These are phyloP conservation scores for Augochlora pura DNA, from an alignment of 1,140 invertebrate species.

Conservation along the genomic window DNA sequence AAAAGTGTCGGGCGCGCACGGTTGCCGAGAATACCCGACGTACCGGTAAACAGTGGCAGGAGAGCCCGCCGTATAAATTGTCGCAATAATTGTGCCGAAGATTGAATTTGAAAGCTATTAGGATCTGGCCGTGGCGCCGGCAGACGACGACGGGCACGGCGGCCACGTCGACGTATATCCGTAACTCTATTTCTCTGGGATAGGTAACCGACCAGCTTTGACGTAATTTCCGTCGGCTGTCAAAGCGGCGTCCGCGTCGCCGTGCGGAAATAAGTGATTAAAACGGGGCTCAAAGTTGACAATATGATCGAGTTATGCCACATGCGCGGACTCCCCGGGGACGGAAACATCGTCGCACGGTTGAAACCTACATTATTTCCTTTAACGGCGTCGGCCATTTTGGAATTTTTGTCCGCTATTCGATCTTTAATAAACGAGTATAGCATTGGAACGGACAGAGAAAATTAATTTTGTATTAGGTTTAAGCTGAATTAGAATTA, in stretches of 20 bases:
- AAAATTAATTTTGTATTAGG: no score
- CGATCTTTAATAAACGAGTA: no score
- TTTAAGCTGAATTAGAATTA: no score
- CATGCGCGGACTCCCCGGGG: neutral
- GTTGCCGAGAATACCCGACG: neutral
- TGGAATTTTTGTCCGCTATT: no score
- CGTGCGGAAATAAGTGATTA: neutral
- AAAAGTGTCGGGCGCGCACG: neutral
- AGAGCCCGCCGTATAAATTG: neutral
- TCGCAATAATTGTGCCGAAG: neutral
- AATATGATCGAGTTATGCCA: neutral
- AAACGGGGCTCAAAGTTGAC: neutral
- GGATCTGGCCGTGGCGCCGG: neutral
- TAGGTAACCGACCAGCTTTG: neutral
- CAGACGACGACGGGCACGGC: neutral
- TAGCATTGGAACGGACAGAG: no score
- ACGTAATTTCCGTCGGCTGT: neutral
- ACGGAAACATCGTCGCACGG: neutral
- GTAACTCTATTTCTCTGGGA: neutral
- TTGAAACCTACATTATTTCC: no score
- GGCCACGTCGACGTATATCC: neutral
- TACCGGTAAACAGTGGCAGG: neutral
- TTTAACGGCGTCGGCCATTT: no score
- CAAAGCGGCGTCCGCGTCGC: neutral
- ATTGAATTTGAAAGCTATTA: neutral